Evolutionary conservation across 2,888 invertebrate genomes (phyloP).

Genomic region (Tridacna crocea): DNA sequence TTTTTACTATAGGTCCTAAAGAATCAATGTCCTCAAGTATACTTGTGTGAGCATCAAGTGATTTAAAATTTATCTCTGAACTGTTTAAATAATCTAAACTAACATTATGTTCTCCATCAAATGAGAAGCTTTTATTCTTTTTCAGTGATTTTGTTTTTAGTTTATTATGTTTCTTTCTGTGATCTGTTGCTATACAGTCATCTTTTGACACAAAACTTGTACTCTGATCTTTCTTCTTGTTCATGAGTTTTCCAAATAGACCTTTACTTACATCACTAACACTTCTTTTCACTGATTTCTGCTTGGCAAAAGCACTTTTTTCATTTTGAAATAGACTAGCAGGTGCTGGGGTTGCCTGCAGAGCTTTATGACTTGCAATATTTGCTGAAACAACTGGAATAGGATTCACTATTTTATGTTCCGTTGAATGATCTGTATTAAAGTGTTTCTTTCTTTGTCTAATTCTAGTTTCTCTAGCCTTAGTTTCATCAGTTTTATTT

Average conservation of each 20-base stretch:
- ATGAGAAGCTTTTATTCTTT: constrained; percentile 27
- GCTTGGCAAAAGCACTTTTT: constrained; percentile 62
- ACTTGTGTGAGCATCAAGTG: constrained; percentile 19
- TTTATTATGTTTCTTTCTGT: constrained; percentile 10
- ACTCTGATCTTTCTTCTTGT: constrained; percentile 38
- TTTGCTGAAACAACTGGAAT: constrained; percentile 38
- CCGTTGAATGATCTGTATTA: not conserved
- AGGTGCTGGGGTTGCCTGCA: constrained; percentile 45
- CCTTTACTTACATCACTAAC: constrained; percentile 61
- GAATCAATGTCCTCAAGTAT: constrained; percentile 13
- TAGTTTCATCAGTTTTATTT: constrained; percentile 61
- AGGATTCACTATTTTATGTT: constrained; percentile 51
- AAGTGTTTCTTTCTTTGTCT: constrained; percentile 15
- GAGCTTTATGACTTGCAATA: constrained; percentile 35
- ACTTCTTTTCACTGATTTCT: constrained; percentile 56
- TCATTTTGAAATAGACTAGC: constrained; percentile 54
- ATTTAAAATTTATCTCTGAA: constrained; percentile 4
- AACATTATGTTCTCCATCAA: constrained; percentile 26
- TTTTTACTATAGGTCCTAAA: not conserved
- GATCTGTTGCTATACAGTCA: constrained; percentile 19
- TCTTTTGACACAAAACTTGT: constrained; percentile 14
- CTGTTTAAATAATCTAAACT: constrained; percentile 23
- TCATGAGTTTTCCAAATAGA: constrained; percentile 47
- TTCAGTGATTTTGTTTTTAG: constrained; percentile 17
- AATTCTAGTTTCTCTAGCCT: constrained; percentile 50